Conservation (phyloP, 2,888 invertebrate species). For the Lamellibrachia satsuma region DNA sequence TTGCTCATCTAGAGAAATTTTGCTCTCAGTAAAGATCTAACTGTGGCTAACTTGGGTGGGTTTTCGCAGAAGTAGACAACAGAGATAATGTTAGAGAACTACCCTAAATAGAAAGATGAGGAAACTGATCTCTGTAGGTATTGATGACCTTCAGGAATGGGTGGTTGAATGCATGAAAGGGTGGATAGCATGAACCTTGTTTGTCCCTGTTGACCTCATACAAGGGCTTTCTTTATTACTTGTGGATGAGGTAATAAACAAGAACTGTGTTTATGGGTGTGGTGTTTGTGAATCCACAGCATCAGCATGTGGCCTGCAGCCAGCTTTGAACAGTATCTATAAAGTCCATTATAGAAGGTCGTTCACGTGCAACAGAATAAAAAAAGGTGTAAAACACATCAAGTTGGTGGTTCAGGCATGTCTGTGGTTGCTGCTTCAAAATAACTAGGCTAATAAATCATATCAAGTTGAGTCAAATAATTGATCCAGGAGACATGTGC, state of each 20-base stretch:
- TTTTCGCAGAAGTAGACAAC: too few relatives aligned
- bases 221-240: not conserved
- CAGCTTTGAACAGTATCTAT: conserved; percentile 17
- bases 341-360: not conserved
- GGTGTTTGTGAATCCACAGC: not conserved
- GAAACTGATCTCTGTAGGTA: not conserved
- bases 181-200: not conserved
- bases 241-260: not conserved
- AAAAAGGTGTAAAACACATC: not conserved
- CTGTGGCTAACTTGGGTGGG: too few relatives aligned
- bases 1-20: too few relatives aligned
- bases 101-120: not conserved
- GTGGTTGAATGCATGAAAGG: not conserved
- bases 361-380: not conserved
- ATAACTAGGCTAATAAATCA: conserved; percentile 13
- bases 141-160: not conserved
- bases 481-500: not conserved
- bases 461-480: not conserved
- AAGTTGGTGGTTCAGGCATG: too few relatives aligned
- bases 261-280: not conserved
- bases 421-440: not conserved
- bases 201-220: not conserved
- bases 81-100: too few relatives aligned
- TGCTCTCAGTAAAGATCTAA: too few relatives aligned
- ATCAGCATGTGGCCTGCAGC: conserved; percentile 6